Conservation (phyloP, 2,113 vertebrate species). For the Peromyscus californicus region DNA sequence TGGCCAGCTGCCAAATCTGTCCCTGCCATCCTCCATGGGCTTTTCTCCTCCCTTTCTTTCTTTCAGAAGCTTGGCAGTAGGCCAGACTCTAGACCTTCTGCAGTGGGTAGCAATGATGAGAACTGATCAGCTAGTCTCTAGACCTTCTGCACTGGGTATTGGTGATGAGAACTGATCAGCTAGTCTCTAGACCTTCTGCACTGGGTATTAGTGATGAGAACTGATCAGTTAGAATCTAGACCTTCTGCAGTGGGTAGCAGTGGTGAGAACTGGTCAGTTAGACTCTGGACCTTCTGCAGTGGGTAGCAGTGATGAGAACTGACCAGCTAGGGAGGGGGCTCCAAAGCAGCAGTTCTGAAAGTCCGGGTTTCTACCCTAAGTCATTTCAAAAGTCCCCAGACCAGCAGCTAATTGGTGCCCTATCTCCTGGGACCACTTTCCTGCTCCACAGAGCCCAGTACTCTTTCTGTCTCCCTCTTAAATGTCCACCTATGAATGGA, state of each 20-base stretch:
- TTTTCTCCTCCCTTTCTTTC: neutral
- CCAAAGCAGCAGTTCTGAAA: neutral
- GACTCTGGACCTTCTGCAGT: neutral
- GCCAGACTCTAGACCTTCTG: neutral
- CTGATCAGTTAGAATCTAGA: too few relatives aligned
- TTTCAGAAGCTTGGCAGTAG: neutral
- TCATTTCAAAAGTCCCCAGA: neutral
- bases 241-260: too few relatives aligned
- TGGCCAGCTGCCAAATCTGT: neutral
- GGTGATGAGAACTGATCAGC: too few relatives aligned
- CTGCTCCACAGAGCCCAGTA: neutral
- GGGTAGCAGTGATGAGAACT: neutral
- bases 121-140: neutral
- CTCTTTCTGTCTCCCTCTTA: too few relatives aligned
- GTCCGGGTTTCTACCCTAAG: neutral
- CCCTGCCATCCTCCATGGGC: rapidly evolving
- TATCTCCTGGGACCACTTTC: neutral
- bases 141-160: too few relatives aligned
- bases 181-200: too few relatives aligned
- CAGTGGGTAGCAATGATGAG: neutral
- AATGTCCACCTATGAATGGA: neutral
- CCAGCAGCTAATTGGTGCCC: too few relatives aligned
- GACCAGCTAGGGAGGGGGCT: neutral
- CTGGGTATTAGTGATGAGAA: too few relatives aligned
- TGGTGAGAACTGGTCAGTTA: too few relatives aligned